Evolutionary conservation across 2,113 vertebrate genomes (phyloP).

Genomic region (Theristicus caerulescens): DNA sequence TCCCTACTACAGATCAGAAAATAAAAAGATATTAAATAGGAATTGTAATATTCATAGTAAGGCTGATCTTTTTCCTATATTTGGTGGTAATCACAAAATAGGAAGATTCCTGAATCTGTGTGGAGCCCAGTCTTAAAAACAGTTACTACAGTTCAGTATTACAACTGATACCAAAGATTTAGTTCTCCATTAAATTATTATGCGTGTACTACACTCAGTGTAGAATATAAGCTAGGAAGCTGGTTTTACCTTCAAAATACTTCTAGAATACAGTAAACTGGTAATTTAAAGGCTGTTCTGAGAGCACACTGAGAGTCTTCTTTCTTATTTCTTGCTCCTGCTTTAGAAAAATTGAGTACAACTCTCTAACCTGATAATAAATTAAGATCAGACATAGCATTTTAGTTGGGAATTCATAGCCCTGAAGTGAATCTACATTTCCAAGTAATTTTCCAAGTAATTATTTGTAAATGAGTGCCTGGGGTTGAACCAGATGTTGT

Average conservation of each 20-base stretch:
- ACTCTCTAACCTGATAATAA: not conserved
- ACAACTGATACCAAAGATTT: not conserved
- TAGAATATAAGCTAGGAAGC: not conserved
- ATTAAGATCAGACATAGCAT: not conserved
- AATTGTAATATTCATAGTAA: not conserved
- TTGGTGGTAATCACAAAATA: not conserved
- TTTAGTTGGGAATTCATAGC: not conserved
- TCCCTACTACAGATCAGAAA: not conserved
- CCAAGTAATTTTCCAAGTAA: slow-evolving; percentile 17
- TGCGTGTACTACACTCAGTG: not conserved
- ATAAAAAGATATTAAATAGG: not conserved
- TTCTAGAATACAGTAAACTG: not conserved
- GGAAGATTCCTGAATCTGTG: not conserved
- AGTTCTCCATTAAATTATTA: not conserved
- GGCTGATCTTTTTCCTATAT: not conserved
- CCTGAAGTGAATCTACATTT: not conserved
- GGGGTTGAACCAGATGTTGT: not conserved
- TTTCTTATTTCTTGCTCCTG: not conserved
- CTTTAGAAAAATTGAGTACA: not conserved
- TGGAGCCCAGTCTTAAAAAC: not conserved
- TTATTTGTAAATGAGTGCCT: not conserved
- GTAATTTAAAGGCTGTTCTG: not conserved
- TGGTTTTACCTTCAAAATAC: not conserved
- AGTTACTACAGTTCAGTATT: not conserved
- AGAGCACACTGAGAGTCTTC: not conserved